Base-by-base conservation (phyloP, 1,140 invertebrate species). In the Drosophila leontia region DNA sequence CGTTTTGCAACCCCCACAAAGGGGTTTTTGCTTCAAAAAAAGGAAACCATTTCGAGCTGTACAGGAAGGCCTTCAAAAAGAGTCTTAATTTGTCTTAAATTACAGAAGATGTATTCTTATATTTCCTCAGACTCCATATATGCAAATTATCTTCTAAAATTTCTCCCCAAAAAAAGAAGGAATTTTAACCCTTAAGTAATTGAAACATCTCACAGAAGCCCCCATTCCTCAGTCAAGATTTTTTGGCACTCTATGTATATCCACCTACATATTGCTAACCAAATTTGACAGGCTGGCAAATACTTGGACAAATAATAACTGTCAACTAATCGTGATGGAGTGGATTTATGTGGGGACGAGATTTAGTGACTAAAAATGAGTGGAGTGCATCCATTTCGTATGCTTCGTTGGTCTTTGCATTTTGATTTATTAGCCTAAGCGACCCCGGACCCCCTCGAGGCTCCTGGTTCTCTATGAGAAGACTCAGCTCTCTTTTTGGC, bases 251-350 rank as follows among this genome's bases (percentile, higher is more conserved):
- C 34, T 61, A 7, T 9, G 26, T 6, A 50, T 44, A 15, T 53
- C 32, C 44, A 44, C 47, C 37, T 39, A 47, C 62, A 67, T 45
- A 45, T 34, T 34, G 39, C 37, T 59, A 26, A 51, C 37, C 67
- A 51, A 72, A 51, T 74, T 72, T 44, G 70, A 72, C 55, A 60
- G 45, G 13, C 45, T 19, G 55, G 37, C 42, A 51, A 51, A 68
- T 39, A 72, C 68, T 72, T 60, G 68, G 70, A 74, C 70, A 74
- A 74, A 72, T 74, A 72, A 74, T 72, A 74, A 60, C 44, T 74
- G 70, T 74, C 70, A 72, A 72, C 68, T 60, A 74, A 72, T 74
- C 68, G 34, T 74, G 70, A 74, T 71, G 70, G 70, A 74, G 67
- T 74, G 68, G 70, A 60, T 72, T 72, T 72, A 35, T 72, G 67